phyloP scores from a whole-genome alignment of 2,888 invertebrate species.

The Amphipyra tragopoginis region DNA sequence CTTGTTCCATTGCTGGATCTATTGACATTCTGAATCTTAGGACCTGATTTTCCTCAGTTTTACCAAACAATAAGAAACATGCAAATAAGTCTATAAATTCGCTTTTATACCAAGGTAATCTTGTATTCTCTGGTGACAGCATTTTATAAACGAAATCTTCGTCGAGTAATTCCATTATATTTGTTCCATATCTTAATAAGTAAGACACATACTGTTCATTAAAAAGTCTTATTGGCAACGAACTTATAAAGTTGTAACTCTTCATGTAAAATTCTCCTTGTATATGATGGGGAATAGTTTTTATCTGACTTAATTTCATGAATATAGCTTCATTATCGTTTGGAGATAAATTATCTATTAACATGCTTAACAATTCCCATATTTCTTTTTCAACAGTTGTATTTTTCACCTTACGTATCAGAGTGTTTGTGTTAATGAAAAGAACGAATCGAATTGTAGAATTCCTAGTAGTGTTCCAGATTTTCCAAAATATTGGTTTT shows the following conservation, averaged over 20 bases:
- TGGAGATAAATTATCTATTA: no score
- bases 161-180: conserved; percentile 64
- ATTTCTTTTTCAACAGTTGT: no score
- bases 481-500: no score
- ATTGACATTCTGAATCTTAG: conserved; percentile 58
- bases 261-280: conserved; percentile 66
- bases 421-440: conserved; percentile 64
- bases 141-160: conserved; percentile 61
- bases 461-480: conserved; percentile 71
- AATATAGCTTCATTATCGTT: conserved; percentile 71
- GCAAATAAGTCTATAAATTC: conserved; percentile 43
- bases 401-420: no score
- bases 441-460: conserved; percentile 66
- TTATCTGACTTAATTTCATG: conserved; percentile 56
- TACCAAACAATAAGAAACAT: conserved; percentile 60
- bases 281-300: conserved; percentile 58
- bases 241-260: conserved; percentile 64
- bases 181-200: conserved; percentile 49
- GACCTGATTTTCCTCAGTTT: conserved; percentile 59
- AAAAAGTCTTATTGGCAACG: conserved; percentile 58
- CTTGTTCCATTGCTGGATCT: conserved; percentile 57
- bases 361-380: no score
- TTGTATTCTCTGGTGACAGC: conserved; percentile 50
- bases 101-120: conserved; percentile 39
- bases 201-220: conserved; percentile 46